These are phyloP conservation scores for Anastrepha obliqua DNA, from an alignment of 1,140 invertebrate genomes.

Conservation along the genomic window DNA sequence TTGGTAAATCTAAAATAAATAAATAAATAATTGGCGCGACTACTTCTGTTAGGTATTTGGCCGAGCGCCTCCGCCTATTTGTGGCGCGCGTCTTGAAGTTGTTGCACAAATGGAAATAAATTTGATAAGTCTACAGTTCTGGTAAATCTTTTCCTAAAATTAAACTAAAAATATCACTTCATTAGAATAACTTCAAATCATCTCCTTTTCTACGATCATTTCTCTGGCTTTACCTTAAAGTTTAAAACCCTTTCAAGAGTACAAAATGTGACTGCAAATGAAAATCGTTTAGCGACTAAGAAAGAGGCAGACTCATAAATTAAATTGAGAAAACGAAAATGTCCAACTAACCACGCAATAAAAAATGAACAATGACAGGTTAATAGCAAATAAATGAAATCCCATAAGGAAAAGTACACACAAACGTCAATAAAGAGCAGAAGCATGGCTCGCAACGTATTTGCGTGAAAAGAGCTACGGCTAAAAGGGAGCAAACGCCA, in stretches of 20 bases:
- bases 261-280: not conserved
- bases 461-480: not conserved
- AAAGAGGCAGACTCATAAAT: constrained; percentile 47
- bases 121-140: too few species aligned
- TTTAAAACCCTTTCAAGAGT: not conserved
- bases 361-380: constrained; percentile 74
- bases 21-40: too few species aligned
- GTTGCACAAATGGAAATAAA: too few species aligned
- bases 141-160: too few species aligned
- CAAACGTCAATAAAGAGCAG: constrained; percentile 27
- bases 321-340: constrained; percentile 26
- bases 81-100: too few species aligned
- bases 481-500: constrained; percentile 23
- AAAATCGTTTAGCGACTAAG: not conserved
- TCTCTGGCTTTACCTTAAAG: too few species aligned
- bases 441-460: not conserved
- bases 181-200: too few species aligned
- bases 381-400: constrained; percentile 75
- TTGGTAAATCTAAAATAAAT: too few species aligned
- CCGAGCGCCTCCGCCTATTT: too few species aligned
- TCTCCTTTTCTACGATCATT: not conserved
- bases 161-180: too few species aligned
- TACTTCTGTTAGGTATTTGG: too few species aligned
- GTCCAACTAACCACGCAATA: constrained; percentile 65
- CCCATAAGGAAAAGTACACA: constrained; percentile 66